These are phyloP conservation scores for Habroteleia sp. DNA, from an alignment of 2,888 invertebrate genomes.

Conservation along the genomic window DNA sequence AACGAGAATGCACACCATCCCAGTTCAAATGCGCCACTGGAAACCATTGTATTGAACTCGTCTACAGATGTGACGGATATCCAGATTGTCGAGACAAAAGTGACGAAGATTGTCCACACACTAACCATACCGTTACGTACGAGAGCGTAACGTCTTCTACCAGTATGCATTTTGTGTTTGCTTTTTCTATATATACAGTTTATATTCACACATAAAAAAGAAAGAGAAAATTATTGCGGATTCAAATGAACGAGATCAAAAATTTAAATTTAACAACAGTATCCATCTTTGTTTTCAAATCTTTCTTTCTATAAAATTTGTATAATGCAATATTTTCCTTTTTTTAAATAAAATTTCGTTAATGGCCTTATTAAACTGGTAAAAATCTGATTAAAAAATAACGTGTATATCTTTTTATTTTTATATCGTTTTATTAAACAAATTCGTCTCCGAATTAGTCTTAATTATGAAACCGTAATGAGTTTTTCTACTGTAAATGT, in stretches of 20 bases:
- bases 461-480: too few relatives aligned
- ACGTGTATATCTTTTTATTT: too few relatives aligned
- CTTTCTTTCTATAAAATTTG: too few relatives aligned
- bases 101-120: slow-evolving; percentile 80
- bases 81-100: slow-evolving; percentile 83
- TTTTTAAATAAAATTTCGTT: too few relatives aligned
- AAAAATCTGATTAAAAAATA: too few relatives aligned
- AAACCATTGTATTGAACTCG: slow-evolving; percentile 81
- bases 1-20: slow-evolving; percentile 81
- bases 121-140: slow-evolving; percentile 74
- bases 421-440: too few relatives aligned
- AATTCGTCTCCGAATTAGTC: slow-evolving; percentile 13
- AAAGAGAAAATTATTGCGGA: too few relatives aligned
- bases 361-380: too few relatives aligned
- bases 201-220: background rate
- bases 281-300: too few relatives aligned
- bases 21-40: slow-evolving; percentile 83
- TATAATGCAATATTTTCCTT: too few relatives aligned
- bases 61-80: slow-evolving; percentile 82
- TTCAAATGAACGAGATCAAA: background rate
- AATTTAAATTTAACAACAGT: too few relatives aligned
- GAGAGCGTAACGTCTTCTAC: slow-evolving; percentile 69
- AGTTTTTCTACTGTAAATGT: slow-evolving; percentile 3
- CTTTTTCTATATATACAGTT: slow-evolving; percentile 56
- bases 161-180: slow-evolving; percentile 75